Evolutionary conservation across 2,888 invertebrate species (phyloP).

Genomic region (Cyrtodaria siliqua): DNA sequence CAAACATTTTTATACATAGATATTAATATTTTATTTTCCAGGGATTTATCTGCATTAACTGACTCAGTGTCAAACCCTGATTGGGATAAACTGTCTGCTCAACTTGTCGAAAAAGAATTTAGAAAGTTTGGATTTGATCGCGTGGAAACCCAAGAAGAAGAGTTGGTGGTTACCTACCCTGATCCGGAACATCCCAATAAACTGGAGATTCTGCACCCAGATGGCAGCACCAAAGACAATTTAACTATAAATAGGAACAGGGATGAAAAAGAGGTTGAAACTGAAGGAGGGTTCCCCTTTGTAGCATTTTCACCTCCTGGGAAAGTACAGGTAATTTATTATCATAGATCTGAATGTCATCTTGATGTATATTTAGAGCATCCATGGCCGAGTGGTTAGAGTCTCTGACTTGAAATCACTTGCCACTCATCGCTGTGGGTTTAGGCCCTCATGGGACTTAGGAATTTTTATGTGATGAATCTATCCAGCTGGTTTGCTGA

Average conservation of each 20-base stretch:
- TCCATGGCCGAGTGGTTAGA: no score
- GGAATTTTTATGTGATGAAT: no score
- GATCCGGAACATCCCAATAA: slow-evolving; percentile 70
- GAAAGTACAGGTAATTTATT: slow-evolving; percentile 70
- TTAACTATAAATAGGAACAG: slow-evolving; percentile 12
- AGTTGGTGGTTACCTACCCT: slow-evolving; percentile 67
- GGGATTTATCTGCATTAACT: slow-evolving; percentile 23
- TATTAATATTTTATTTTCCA: no score
- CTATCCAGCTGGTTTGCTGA: no score
- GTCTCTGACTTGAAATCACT: no score
- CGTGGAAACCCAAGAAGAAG: slow-evolving; percentile 68
- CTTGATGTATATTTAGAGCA: no score
- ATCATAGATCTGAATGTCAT: no score
- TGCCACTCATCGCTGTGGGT: no score
- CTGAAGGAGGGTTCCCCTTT: slow-evolving; percentile 8
- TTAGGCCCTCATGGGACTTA: no score
- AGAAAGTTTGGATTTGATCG: slow-evolving; percentile 65
- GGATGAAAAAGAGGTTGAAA: slow-evolving; percentile 9
- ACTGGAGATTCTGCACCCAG: slow-evolving; percentile 62
- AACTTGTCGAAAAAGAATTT: slow-evolving; percentile 56
- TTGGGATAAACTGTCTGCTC: slow-evolving; percentile 46
- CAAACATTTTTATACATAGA: no score
- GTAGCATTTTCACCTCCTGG: slow-evolving; percentile 74
- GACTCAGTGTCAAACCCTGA: background rate
- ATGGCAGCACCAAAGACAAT: slow-evolving; percentile 36